Percentiles rank a stretch among this genome's conserved stretches.
Evolutionary conservation across 2,888 invertebrate species (phyloP).

Genomic region (Pachycephus smyrnensis): DNA sequence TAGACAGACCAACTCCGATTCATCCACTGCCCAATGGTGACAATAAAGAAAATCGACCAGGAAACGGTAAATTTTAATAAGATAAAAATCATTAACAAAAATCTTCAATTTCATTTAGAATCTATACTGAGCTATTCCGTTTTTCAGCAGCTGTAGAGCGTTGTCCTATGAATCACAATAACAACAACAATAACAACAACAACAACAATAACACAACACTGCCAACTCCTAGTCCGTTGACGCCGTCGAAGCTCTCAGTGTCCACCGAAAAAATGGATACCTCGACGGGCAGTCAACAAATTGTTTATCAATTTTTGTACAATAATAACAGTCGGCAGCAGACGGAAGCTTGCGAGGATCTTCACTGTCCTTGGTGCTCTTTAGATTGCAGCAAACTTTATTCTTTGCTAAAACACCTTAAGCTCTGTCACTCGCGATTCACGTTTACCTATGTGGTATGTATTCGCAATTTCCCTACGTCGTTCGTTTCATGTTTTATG

Average conservation of each 20-base stretch:
- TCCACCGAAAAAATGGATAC: constrained; percentile 52
- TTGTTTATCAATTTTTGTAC: constrained; percentile 96
- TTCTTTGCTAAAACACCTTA: constrained; percentile 91
- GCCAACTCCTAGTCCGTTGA: constrained; percentile 59
- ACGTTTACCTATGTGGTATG: constrained; percentile 91
- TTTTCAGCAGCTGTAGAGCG: constrained; percentile 55
- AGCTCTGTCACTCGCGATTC: constrained; percentile 93
- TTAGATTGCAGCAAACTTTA: constrained; percentile 89
- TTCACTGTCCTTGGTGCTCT: constrained; percentile 97
- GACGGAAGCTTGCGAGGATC: constrained; percentile 93
- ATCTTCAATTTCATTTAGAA: not conserved
- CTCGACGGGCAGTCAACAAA: constrained; percentile 73
- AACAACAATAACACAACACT: constrained; percentile 60
- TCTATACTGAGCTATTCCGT: not conserved
- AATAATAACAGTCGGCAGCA: constrained; percentile 95
- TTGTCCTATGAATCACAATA: constrained; percentile 50
- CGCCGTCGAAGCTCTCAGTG: constrained; percentile 56
- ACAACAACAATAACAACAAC: constrained; percentile 59
- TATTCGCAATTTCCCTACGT: constrained; percentile 48
- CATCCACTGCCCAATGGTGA: constrained; percentile 58
- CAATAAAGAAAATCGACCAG: constrained; percentile 67
- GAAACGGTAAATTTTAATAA: constrained; percentile 48
- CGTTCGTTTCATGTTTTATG: not conserved
- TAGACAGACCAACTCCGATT: constrained; percentile 74
- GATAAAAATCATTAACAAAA: not conserved